A percentile compares a stretch with the other conserved stretches of the same genome.
Evolutionary conservation across 2,113 vertebrate genomes (phyloP).

Genomic region (Toxotes jaculatrix): DNA sequence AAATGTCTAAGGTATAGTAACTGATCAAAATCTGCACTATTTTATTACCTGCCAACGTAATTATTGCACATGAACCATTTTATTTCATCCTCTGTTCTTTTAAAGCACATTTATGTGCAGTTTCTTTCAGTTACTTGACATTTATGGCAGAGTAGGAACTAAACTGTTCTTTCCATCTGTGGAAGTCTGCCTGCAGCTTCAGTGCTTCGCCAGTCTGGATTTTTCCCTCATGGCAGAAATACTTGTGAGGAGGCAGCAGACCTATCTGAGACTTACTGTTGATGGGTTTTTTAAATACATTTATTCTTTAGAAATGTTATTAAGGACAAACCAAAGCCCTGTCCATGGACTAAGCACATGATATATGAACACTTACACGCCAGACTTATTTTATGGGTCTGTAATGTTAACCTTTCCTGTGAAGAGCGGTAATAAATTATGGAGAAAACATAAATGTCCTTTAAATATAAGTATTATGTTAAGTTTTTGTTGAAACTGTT

Average conservation of each 20-base stretch:
- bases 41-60: not conserved
- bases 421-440: too few relatives aligned
- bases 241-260: not conserved
- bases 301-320: too few relatives aligned
- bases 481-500: too few relatives aligned
- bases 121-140: not conserved
- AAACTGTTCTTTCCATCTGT: not conserved
- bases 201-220: not conserved
- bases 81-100: not conserved
- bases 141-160: not conserved
- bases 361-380: not conserved
- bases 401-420: too few relatives aligned
- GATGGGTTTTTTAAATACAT: too few relatives aligned
- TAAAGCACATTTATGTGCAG: not conserved
- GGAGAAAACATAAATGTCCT: too few relatives aligned
- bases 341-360: not conserved
- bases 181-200: not conserved
- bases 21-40: not conserved
- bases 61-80: not conserved
- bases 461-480: too few relatives aligned
- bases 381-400: too few relatives aligned
- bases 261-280: too few relatives aligned
- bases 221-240: not conserved
- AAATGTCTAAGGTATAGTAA: too few relatives aligned
- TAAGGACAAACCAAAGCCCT: too few relatives aligned